A percentile compares a stretch with the other conserved stretches of the same genome.
Evolutionary conservation across 2,888 invertebrate genomes (phyloP).

Genomic region (Drosophila pegasa): DNA sequence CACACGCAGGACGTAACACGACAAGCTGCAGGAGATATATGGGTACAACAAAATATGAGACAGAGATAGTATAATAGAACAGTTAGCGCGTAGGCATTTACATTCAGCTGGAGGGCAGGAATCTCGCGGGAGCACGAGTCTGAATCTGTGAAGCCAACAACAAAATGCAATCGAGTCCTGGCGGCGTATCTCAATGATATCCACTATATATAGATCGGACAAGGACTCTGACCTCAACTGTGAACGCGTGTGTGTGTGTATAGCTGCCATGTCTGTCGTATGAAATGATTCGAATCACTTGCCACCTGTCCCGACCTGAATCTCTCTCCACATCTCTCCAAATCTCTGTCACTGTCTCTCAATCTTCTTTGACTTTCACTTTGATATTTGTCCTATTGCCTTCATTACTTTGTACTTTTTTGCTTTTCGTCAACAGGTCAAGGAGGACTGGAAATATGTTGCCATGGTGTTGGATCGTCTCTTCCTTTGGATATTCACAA

Average conservation of each 20-base stretch:
- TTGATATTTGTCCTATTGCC: not conserved
- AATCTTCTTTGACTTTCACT: not conserved
- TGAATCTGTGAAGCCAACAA: slow-evolving; percentile 8
- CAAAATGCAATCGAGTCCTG: slow-evolving; percentile 23
- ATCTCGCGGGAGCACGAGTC: slow-evolving; percentile 3
- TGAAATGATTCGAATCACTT: not conserved
- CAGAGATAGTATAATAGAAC: slow-evolving; percentile 34
- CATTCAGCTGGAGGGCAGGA: slow-evolving; percentile 27
- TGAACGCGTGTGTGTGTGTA: not conserved
- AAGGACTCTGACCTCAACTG: slow-evolving; percentile 1
- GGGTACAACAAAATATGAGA: slow-evolving; percentile 21
- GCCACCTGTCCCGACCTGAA: not conserved
- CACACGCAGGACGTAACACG: slow-evolving; percentile 32
- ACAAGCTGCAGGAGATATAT: slow-evolving; percentile 47
- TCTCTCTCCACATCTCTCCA: not conserved
- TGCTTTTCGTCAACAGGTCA: slow-evolving; percentile 87
- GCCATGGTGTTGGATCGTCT: slow-evolving; percentile 98
- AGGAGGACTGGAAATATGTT: slow-evolving; percentile 99
- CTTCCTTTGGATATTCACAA: slow-evolving; percentile 98
- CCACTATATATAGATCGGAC: slow-evolving; percentile 22
- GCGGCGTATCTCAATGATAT: slow-evolving; percentile 28
- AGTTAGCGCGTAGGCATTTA: slow-evolving; percentile 54
- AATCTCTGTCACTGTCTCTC: not conserved
- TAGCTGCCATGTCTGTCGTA: not conserved
- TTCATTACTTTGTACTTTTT: slow-evolving; percentile 12